Conservation (phyloP, 2,797 vertebrate species). For the Lithobates sylvaticus region DNA sequence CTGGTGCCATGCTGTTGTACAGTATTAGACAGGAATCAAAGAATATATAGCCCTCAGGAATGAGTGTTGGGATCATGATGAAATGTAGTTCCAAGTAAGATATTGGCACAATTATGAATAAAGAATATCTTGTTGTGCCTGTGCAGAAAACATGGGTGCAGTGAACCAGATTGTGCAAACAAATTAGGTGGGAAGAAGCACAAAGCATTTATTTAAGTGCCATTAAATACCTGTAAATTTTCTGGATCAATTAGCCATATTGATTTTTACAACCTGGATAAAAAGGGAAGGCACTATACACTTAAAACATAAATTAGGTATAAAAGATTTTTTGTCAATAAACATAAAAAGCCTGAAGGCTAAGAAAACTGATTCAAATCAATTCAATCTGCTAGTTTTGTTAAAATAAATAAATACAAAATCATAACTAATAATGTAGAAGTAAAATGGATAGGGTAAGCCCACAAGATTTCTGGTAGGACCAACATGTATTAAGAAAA, state of each 20-base stretch:
- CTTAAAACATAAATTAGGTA: too few relatives aligned
- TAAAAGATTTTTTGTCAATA: too few relatives aligned
- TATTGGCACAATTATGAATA: neutral
- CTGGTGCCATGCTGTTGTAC: neutral
- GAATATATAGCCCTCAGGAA: neutral
- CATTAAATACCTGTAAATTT: too few relatives aligned
- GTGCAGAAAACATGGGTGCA: neutral
- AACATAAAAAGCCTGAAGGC: too few relatives aligned
- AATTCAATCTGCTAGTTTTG: too few relatives aligned
- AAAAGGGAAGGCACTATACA: neutral
- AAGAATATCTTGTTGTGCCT: neutral
- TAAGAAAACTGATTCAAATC: too few relatives aligned
- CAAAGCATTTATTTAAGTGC: neutral
- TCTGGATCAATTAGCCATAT: neutral
- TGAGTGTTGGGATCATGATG: neutral
- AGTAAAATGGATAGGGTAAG: too few relatives aligned
- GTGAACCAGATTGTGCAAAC: neutral
- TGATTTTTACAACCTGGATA: neutral
- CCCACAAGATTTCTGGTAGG: too few relatives aligned
- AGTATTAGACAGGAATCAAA: neutral
- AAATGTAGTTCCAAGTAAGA: neutral
- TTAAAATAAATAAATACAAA: too few relatives aligned
- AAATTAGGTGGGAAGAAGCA: neutral
- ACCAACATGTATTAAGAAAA: too few relatives aligned
- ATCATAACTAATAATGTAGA: too few relatives aligned